A percentile compares a stretch with the other conserved stretches of the same genome.
Evolutionary conservation across 2,113 vertebrate species (phyloP).

Genomic region (Numida meleagris): DNA sequence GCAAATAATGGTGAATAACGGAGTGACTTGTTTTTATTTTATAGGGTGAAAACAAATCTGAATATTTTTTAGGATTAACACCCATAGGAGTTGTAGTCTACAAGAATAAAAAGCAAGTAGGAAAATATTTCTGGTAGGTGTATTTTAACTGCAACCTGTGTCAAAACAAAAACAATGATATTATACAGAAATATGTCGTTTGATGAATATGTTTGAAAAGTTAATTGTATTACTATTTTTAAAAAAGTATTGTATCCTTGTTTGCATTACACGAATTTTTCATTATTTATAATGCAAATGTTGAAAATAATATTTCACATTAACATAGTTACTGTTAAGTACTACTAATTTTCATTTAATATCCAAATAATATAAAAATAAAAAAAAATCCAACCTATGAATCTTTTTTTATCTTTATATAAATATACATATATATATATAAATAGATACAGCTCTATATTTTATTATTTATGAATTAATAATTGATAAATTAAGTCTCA

Average conservation of each 20-base stretch:
- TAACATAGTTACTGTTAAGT: background rate
- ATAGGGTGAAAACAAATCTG: slow-evolving; percentile 90
- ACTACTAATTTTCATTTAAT: background rate
- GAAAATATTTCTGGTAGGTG: slow-evolving; percentile 94
- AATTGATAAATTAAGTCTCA: background rate
- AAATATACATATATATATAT: background rate
- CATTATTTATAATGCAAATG: background rate
- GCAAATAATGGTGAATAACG: background rate
- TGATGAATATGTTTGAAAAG: background rate
- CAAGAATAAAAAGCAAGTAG: slow-evolving; percentile 92
- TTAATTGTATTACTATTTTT: background rate
- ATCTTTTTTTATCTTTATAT: background rate
- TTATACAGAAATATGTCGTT: background rate
- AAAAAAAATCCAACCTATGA: background rate
- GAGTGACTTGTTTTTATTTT: slow-evolving; percentile 56
- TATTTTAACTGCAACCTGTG: background rate
- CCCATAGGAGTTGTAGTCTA: slow-evolving; percentile 90
- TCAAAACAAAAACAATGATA: background rate
- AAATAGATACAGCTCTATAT: background rate
- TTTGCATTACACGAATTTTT: background rate
- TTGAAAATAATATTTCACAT: background rate
- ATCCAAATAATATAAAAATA: too few species aligned
- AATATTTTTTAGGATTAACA: slow-evolving; percentile 92
- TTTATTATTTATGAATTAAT: background rate
- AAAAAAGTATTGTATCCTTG: background rate